Evolutionary conservation across 1,140 invertebrate genomes (phyloP).

Genomic region (Augochlora pura): DNA sequence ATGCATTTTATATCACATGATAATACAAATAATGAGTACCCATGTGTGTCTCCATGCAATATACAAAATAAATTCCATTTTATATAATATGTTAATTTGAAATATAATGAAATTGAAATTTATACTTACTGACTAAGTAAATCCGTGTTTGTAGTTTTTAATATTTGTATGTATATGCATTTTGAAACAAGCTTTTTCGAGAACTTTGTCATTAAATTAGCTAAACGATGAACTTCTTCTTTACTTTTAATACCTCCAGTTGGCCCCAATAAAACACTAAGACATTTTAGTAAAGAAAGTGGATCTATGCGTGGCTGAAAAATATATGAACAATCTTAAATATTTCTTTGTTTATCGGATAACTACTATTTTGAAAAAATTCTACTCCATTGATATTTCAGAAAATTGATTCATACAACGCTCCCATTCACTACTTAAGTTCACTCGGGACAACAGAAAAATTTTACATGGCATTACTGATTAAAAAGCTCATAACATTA

Average conservation of each 20-base stretch:
- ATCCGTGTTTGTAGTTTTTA: constrained; percentile 92
- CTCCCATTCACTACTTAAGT: not conserved
- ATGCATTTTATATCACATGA: constrained; percentile 61
- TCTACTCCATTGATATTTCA: not conserved
- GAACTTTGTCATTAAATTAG: constrained; percentile 96
- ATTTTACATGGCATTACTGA: too few relatives aligned
- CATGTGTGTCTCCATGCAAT: constrained; percentile 61
- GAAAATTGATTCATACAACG: not conserved
- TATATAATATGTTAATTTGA: constrained; percentile 9
- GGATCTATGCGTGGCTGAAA: constrained; percentile 95
- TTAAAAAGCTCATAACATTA: not conserved
- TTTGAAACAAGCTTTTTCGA: constrained; percentile 97
- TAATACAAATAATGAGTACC: constrained; percentile 49
- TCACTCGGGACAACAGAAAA: not conserved
- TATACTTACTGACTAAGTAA: constrained; percentile 88
- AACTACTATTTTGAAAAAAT: not conserved
- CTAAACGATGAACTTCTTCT: constrained; percentile 91
- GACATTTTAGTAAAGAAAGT: constrained; percentile 90
- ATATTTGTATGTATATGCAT: constrained; percentile 96
- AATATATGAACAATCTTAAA: constrained; percentile 25
- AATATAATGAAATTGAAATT: constrained; percentile 41
- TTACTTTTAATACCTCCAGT: constrained; percentile 92
- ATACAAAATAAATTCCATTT: not conserved
- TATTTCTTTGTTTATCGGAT: not conserved
- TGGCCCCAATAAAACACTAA: constrained; percentile 89